These are phyloP conservation scores for Macrophya alboannulata DNA, from an alignment of 2,888 invertebrate species.

Conservation along the genomic window DNA sequence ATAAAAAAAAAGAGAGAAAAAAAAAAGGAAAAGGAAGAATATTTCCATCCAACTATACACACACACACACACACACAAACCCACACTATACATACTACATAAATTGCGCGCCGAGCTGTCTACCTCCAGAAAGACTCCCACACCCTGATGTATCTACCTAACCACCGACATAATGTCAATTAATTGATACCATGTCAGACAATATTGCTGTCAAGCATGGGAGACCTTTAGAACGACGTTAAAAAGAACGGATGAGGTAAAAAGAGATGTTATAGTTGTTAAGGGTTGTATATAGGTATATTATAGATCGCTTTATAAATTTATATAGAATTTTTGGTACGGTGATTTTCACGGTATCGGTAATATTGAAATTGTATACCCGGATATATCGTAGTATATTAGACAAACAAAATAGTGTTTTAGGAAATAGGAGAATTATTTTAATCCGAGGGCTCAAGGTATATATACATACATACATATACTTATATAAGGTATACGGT, in stretches of 20 bases:
- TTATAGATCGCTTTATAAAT: background rate
- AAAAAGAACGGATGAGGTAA: background rate
- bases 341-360: too few relatives aligned
- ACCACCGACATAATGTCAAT: slow-evolving; percentile 1
- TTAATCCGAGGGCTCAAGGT: background rate
- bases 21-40: background rate
- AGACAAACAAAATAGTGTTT: background rate
- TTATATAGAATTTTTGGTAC: background rate
- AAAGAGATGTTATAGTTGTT: background rate
- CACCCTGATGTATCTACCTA: background rate
- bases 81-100: background rate
- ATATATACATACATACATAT: background rate
- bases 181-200: slow-evolving; percentile 4
- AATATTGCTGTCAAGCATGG: background rate
- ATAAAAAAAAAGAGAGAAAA: background rate
- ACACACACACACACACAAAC: background rate
- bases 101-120: background rate
- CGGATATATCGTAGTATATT: background rate
- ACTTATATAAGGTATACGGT: background rate
- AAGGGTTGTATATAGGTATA: background rate
- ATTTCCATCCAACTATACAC: background rate
- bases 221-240: background rate
- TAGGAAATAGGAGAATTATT: background rate
- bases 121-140: background rate
- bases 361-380: too few relatives aligned